These are phyloP conservation scores for Lithophane leautieri DNA, from an alignment of 2,888 invertebrate genomes.

Conservation along the genomic window DNA sequence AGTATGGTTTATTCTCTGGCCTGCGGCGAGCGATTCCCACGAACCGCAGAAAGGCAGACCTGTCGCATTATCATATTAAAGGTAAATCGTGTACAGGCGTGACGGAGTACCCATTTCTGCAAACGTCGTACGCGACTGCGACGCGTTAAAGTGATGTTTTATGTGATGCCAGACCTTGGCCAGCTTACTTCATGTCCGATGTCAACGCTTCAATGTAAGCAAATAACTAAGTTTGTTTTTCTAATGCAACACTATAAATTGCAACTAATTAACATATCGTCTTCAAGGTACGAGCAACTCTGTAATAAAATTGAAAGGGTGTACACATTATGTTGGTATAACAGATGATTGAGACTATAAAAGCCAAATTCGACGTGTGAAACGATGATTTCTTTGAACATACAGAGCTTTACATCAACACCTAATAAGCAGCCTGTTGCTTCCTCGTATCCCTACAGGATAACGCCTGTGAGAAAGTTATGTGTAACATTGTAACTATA, in stretches of 20 bases:
- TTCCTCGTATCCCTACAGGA: conserved; percentile 57
- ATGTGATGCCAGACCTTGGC: conserved; percentile 71
- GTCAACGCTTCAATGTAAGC: conserved; percentile 65
- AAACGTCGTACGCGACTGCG: conserved; percentile 54
- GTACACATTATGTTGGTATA: conserved; percentile 27
- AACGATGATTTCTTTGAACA: conserved; percentile 55
- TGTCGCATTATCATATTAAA: conserved; percentile 80
- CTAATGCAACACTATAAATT: conserved; percentile 61
- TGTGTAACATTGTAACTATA: conserved; percentile 74
- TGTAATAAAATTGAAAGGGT: conserved; percentile 53
- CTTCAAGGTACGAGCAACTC: conserved; percentile 40
- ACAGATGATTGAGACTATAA: conserved; percentile 47
- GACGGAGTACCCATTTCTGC: conserved; percentile 71
- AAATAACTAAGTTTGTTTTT: conserved; percentile 66
- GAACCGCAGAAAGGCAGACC: conserved; percentile 70
- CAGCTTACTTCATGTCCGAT: conserved; percentile 69
- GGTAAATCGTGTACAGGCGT: conserved; percentile 72
- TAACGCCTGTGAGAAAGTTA: conserved; percentile 53
- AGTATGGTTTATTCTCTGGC: conserved; percentile 67
- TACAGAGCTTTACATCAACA: conserved; percentile 58
- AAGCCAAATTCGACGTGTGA: conserved; percentile 48
- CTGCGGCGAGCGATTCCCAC: conserved; percentile 74
- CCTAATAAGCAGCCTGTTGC: conserved; percentile 55
- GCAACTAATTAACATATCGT: conserved; percentile 57
- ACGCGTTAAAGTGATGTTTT: conserved; percentile 59